Percentiles rank a stretch among this genome's conserved stretches.
These are phyloP conservation scores for Mya arenaria DNA, from an alignment of 1,140 invertebrate genomes.

Conservation along the genomic window DNA sequence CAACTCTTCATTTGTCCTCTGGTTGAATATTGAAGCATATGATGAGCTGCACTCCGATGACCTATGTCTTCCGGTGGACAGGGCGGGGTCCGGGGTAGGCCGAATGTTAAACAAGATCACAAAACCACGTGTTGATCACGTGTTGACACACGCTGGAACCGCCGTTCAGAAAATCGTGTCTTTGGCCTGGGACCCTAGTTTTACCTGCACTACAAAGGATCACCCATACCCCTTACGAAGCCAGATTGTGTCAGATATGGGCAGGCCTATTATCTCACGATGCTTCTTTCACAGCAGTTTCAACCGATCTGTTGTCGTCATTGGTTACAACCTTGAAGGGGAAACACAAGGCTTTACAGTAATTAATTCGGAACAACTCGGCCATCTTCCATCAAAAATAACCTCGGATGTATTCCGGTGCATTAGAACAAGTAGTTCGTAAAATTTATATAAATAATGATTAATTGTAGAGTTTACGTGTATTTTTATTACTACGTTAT, in stretches of 20 bases:
- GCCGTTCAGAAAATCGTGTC: constrained; percentile 66
- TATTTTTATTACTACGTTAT: too few species aligned
- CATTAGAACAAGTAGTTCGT: too few species aligned
- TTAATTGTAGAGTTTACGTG: too few species aligned
- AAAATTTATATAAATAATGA: too few species aligned
- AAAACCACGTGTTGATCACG: constrained; percentile 67
- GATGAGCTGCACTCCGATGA: constrained; percentile 66
- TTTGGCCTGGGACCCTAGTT: constrained; percentile 73
- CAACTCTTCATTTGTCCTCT: constrained; percentile 61
- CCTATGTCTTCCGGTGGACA: constrained; percentile 64
- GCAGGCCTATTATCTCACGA: constrained; percentile 68
- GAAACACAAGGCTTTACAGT: constrained; percentile 65
- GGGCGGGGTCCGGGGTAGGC: constrained; percentile 55
- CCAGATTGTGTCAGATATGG: constrained; percentile 56
- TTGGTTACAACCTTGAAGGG: constrained; percentile 70
- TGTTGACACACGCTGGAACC: constrained; percentile 62
- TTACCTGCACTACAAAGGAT: constrained; percentile 65
- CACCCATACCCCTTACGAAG: constrained; percentile 47
- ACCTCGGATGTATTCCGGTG: too few species aligned
- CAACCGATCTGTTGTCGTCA: constrained; percentile 73
- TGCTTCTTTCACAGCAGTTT: constrained; percentile 69
- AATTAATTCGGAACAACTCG: too few species aligned
- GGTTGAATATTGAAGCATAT: constrained; percentile 71
- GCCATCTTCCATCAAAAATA: too few species aligned
- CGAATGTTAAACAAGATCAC: constrained; percentile 60